Evolutionary conservation across 1,140 invertebrate species (phyloP).

Genomic region (Drosophila tani): DNA sequence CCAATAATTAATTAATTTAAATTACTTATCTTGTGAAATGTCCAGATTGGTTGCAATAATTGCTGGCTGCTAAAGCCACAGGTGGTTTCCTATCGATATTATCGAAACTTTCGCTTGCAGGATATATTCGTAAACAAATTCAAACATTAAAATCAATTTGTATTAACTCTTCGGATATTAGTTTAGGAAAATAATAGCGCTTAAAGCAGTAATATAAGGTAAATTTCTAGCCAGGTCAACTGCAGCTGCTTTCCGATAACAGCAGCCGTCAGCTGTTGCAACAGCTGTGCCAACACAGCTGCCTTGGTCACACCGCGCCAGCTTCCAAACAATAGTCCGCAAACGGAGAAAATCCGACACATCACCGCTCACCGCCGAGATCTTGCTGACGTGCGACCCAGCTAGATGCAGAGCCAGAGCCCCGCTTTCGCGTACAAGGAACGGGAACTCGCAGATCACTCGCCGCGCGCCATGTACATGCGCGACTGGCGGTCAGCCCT

Average conservation of each 20-base stretch:
- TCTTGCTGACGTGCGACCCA: conserved; percentile 51
- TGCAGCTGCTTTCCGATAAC: background rate
- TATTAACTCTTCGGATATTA: too few species aligned
- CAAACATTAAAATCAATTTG: too few species aligned
- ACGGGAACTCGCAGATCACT: conserved; percentile 51
- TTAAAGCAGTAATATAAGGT: too few species aligned
- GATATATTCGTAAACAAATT: background rate
- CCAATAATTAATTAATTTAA: too few species aligned
- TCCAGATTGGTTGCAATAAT: too few species aligned
- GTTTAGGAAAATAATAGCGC: too few species aligned
- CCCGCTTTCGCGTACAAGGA: conserved; percentile 60
- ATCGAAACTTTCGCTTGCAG: background rate
- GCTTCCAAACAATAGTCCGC: conserved; percentile 35
- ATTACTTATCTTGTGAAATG: too few species aligned
- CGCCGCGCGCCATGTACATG: conserved; percentile 82
- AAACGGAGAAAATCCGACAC: conserved; percentile 55
- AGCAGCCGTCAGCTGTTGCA: conserved; percentile 16
- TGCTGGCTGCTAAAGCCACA: too few species aligned
- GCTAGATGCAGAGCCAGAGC: conserved; percentile 71
- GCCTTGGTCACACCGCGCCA: conserved; percentile 26
- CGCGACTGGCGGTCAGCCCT: conserved; percentile 94
- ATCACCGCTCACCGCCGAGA: conserved; percentile 46
- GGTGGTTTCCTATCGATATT: background rate
- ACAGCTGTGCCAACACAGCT: conserved; percentile 2
- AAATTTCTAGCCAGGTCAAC: too few species aligned